Evolutionary conservation across 2,113 vertebrate species (phyloP).

Genomic region (Eptesicus fuscus): DNA sequence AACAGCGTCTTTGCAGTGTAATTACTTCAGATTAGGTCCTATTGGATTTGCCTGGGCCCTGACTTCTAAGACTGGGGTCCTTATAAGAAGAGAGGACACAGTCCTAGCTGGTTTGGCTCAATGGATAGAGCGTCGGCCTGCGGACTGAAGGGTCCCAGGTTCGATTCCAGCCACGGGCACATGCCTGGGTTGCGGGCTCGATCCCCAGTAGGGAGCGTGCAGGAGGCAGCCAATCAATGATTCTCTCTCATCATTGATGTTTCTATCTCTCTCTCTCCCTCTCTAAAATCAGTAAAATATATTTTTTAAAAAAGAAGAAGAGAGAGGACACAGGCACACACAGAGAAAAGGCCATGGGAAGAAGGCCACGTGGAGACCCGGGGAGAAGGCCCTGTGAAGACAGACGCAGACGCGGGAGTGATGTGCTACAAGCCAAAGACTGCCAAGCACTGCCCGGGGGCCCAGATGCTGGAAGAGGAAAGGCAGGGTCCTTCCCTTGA

Average conservation of each 20-base stretch:
- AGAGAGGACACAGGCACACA: background rate
- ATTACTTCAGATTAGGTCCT: conserved; percentile 4
- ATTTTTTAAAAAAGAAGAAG: background rate
- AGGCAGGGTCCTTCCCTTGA: background rate
- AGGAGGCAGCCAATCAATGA: no score
- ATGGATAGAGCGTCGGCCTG: no score
- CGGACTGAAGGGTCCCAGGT: no score
- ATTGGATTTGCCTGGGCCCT: background rate
- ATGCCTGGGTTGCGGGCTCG: no score
- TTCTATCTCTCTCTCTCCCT: no score
- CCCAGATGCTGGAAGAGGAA: background rate
- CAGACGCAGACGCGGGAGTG: background rate
- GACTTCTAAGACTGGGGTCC: background rate
- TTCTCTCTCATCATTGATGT: no score
- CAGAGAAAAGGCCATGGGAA: background rate
- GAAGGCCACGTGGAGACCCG: background rate
- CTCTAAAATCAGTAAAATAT: no score
- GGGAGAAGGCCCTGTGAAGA: background rate
- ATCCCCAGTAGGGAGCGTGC: no score
- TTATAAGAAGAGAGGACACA: background rate
- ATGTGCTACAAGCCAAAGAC: background rate
- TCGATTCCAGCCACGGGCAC: no score
- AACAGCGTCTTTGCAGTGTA: background rate
- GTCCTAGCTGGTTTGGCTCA: no score
- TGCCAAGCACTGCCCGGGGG: background rate